Conservation (phyloP, 2,797 vertebrate genomes). For the Anniella stebbinsi region DNA sequence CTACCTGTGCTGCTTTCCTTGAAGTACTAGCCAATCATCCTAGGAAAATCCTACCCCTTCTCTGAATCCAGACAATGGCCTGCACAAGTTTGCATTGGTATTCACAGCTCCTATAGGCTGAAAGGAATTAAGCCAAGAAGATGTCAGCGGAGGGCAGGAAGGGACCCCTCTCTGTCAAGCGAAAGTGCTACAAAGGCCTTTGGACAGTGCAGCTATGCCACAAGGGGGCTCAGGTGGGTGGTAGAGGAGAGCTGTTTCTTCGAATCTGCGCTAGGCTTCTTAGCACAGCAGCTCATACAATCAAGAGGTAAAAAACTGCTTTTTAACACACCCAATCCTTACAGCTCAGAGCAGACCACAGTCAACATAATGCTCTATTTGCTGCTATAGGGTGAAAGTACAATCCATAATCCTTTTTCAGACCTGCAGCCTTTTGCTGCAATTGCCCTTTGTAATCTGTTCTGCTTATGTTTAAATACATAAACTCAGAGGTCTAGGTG, state of each 20-base stretch:
- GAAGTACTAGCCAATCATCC: background rate
- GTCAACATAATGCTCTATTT: background rate
- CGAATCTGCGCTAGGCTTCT: background rate
- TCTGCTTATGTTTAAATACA: background rate
- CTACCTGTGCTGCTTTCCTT: background rate
- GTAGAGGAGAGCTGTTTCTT: background rate
- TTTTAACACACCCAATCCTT: background rate
- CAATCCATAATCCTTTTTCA: background rate
- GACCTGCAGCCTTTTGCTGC: background rate
- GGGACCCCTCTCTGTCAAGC: background rate
- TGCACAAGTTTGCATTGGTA: background rate
- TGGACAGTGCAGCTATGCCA: constrained; percentile 12
- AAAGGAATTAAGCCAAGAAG: background rate
- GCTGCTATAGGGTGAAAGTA: background rate
- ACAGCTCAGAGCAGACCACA: background rate
- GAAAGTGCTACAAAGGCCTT: background rate
- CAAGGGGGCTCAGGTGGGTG: background rate
- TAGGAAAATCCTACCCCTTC: background rate
- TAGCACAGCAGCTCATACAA: background rate
- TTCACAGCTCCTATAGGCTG: background rate
- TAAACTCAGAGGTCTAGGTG: background rate
- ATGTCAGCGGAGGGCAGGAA: background rate
- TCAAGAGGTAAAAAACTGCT: background rate
- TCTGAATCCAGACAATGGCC: background rate
- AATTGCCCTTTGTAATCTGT: background rate